A percentile compares a stretch with the other conserved stretches of the same genome.
Evolutionary conservation across 1,140 invertebrate species (phyloP).

Genomic region (Drosophila sturtevanti): DNA sequence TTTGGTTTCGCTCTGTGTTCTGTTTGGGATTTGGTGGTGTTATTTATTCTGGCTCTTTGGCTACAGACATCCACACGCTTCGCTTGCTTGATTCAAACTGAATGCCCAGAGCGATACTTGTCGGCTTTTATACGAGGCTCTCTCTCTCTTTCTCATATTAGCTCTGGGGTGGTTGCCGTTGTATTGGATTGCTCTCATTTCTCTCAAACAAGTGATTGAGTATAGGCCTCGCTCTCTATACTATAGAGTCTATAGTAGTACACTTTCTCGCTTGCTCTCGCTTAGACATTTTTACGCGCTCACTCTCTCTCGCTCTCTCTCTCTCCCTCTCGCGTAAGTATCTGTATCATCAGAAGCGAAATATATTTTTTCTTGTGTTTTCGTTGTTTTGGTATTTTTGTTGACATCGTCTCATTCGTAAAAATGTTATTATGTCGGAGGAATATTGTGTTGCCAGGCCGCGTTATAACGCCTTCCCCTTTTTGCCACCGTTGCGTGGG

Average conservation of each 20-base stretch:
- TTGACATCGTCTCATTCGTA: slow-evolving; percentile 80
- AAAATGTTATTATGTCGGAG: slow-evolving; percentile 38
- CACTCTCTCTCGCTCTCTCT: slow-evolving; percentile 24
- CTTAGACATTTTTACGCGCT: slow-evolving; percentile 1
- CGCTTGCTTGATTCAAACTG: slow-evolving; percentile 54
- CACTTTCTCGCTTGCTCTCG: slow-evolving; percentile 12
- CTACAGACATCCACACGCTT: slow-evolving; percentile 32
- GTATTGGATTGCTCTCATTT: slow-evolving; percentile 26
- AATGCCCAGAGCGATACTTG: slow-evolving; percentile 26
- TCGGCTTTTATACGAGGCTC: slow-evolving; percentile 52
- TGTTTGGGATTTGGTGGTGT: slow-evolving; percentile 6
- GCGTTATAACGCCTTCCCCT: slow-evolving; percentile 6
- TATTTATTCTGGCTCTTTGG: slow-evolving; percentile 16
- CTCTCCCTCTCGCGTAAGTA: background rate
- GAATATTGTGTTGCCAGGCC: slow-evolving; percentile 44
- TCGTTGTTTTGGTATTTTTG: slow-evolving; percentile 81
- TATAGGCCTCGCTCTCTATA: slow-evolving; percentile 21
- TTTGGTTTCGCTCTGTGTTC: slow-evolving; percentile 6
- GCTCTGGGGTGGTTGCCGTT: slow-evolving; percentile 3
- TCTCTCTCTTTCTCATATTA: slow-evolving; percentile 15
- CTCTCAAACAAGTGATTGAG: background rate
- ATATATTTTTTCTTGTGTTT: slow-evolving; percentile 56
- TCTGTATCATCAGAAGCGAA: background rate
- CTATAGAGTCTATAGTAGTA: too few relatives aligned
- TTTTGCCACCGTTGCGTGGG: slow-evolving; percentile 11